Conservation (phyloP, 2,113 vertebrate genomes). For the Poecile atricapillus region DNA sequence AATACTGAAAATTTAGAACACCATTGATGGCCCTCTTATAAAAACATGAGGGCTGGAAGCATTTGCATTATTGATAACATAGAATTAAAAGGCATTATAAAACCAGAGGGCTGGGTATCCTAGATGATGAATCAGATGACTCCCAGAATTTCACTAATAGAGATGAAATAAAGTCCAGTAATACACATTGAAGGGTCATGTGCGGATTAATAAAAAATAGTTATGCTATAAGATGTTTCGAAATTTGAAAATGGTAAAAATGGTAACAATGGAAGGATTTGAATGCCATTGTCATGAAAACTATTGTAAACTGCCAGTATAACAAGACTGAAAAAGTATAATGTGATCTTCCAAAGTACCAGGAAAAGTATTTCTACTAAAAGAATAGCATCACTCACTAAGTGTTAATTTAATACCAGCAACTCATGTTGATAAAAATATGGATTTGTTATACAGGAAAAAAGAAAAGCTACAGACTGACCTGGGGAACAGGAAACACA, state of each 20-base stretch:
- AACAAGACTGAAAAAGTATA: not conserved
- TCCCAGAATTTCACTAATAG: not conserved
- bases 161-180: not conserved
- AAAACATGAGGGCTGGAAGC: not conserved
- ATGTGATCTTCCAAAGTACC: not conserved
- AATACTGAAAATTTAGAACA: not conserved
- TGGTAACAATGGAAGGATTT: not conserved
- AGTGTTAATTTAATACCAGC: not conserved
- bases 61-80: not conserved
- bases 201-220: not conserved
- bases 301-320: not conserved
- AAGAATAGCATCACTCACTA: not conserved
- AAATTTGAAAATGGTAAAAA: not conserved
- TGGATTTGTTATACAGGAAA: not conserved
- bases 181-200: not conserved
- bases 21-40: not conserved
- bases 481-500: not conserved
- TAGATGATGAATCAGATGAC: not conserved
- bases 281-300: not conserved
- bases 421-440: not conserved
- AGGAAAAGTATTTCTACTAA: not conserved
- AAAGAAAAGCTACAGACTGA: not conserved
- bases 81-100: not conserved
- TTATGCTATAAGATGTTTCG: not conserved
- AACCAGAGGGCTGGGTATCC: not conserved